Base-by-base conservation (phyloP, 2,113 vertebrate species). In the Electrona antarctica region DNA sequence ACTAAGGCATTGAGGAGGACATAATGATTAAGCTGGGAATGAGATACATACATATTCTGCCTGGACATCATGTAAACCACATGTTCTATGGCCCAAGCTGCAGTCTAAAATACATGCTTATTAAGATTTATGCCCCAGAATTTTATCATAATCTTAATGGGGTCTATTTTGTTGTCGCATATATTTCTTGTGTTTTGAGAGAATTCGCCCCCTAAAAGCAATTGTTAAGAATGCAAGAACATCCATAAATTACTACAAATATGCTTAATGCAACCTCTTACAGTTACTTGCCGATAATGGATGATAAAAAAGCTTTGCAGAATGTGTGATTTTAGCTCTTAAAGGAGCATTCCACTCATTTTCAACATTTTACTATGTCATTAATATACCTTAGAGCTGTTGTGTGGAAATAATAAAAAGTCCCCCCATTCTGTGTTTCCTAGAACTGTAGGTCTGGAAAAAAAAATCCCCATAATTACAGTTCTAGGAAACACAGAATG, bases 1-100 rank as follows among this genome's bases (percentile, higher is more conserved):
- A 76, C 73, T 65, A 2, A 28, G 33, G 57, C 21, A 51, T 15
- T 47, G 71, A 76, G 63, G 14, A 49, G 58, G 81, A 85, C 79
- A 69, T 70, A 76, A 78, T 75, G 77, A 85, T 90, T 83, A 64
- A 83, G 79, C 78, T 80, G 77, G 87, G 77, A 89, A 87, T 69
- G 77, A 67, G 84, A 90, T 89, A 82, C 81, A 41, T 90, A 13
- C 81, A 77, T 72, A 74, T 60, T 85, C 79, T 87, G 80, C 65
- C 59, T 65, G 67, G 64, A 83, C 76, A 79, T 82, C 83, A 79
- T 80, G 71, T 73, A 81, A 88, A 84, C 80, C 81, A 64, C 71
- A 72, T 54, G 66, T 73, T n/a, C n/a, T 59, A 71, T 73, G 69
- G 55, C 66, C 77, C 60, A 73, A 73, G 71, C 72, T 60, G 13